Conservation (phyloP, 2,797 vertebrate species). For the Semaprochilodus insignis region DNA sequence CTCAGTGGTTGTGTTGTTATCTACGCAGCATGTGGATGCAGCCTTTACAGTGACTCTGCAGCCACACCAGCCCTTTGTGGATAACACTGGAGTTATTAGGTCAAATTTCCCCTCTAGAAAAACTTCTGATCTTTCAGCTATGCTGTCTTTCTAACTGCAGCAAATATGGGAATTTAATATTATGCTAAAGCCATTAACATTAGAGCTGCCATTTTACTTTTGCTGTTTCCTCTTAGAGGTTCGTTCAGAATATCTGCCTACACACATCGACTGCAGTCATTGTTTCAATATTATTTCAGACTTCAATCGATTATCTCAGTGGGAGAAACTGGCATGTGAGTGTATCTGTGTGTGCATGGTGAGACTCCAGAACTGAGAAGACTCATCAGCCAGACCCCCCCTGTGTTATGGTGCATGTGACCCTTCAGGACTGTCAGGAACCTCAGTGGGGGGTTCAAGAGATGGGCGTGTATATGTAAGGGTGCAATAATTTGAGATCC, state of each 20-base stretch:
- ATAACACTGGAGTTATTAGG: no score
- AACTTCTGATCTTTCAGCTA: no score
- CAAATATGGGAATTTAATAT: no score
- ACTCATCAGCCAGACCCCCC: slow-evolving; percentile 12
- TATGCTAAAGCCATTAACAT: background rate
- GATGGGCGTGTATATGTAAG: slow-evolving; percentile 28
- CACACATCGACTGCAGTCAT: background rate
- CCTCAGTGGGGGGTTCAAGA: slow-evolving; percentile 41
- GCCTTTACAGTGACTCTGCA: no score
- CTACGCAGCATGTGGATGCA: no score
- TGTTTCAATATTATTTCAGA: background rate
- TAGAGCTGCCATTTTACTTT: background rate
- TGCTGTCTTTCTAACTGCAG: no score
- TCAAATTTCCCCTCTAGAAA: no score
- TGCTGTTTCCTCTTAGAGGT: no score
- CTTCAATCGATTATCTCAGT: background rate
- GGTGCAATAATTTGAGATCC: slow-evolving; percentile 35
- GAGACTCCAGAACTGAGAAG: slow-evolving; percentile 13
- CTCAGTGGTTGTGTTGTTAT: no score
- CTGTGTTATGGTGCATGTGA: slow-evolving; percentile 47
- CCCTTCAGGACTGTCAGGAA: slow-evolving; percentile 57
- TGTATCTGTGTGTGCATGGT: slow-evolving; percentile 2
- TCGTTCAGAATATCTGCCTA: no score
- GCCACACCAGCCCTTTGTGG: no score
- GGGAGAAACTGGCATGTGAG: background rate